Base-by-base conservation (phyloP, 2,113 vertebrate genomes). In the Probosciger aterrimus region DNA sequence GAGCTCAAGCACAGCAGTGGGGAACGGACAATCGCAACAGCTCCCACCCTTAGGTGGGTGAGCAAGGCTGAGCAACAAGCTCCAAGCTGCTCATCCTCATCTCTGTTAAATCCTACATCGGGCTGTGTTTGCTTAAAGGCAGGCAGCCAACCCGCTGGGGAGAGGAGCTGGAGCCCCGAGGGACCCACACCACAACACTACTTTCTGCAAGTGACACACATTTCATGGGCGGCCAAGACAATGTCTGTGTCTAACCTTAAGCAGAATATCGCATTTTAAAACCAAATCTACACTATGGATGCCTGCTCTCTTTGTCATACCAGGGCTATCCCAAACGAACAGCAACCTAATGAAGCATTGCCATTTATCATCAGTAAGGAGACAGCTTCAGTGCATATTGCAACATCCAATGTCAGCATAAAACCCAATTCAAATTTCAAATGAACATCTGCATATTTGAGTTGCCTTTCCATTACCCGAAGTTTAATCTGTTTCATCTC, bases 321-420 rank as follows among this genome's bases (percentile, higher is more conserved):
- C 6, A 6, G 60, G 44, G 60, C 65, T 69, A 62, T 52, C 33
- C 33, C 43, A 52, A 18, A 28, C 70, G 86, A 25, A 27, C 18
- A 33, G 70, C 80, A 33, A 10, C 37, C 20, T 5, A 3, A 23
- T 4, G 53, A 39, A n/a, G 46, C 1, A 18, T 2, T 50, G 52
- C 30, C 4, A 0, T 41, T 73, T 35, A 23, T 18, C 15, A 2
- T 0, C 27, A 28, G 39, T 2, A 35, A 30, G 28, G 46, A 78
- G 35, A 13, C 1, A 3, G n/a, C 41, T 13, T 14, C 37, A 12
- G 43, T 1, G 4, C 2, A 0, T 20, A 2, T 1, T 7, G 35
- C 24, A 41, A 11, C 39, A 80, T 4, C 47, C 68, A 4, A 11
- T 1, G 10, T 10, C 50, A 23, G 33, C 79, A 30, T 8, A 24